Evolutionary conservation across 2,113 vertebrate species (phyloP).

Genomic region (Lepus americanus): DNA sequence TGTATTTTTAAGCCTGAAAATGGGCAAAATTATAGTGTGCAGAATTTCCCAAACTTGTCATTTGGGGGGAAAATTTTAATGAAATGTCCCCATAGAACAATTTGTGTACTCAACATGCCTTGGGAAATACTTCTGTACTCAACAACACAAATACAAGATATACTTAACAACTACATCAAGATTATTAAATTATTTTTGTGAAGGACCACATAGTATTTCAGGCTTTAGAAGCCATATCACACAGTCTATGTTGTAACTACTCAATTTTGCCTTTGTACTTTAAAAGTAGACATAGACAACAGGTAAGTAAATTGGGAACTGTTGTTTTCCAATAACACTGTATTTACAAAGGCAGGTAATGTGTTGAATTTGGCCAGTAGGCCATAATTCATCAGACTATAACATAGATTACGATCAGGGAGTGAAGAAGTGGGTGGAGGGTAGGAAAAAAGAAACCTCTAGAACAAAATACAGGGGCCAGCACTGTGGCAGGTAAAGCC

Average conservation of each 20-base stretch:
- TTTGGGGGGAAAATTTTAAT: not conserved
- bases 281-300: not conserved
- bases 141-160: constrained; percentile 27
- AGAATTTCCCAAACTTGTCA: not conserved
- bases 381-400: not conserved
- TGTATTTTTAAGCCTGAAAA: not conserved
- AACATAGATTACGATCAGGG: constrained; percentile 26
- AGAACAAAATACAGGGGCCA: not conserved
- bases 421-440: constrained; percentile 19
- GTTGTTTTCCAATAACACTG: not conserved
- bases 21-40: not conserved
- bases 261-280: not conserved
- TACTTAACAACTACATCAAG: not conserved
- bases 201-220: not conserved
- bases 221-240: not conserved
- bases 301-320: constrained; percentile 16
- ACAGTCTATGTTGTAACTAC: not conserved
- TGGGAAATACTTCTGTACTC: not conserved
- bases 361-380: not conserved
- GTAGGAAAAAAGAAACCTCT: not conserved
- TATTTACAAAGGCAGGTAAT: not conserved
- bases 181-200: not conserved
- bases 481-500: no score
- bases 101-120: not conserved
- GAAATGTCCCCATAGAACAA: not conserved